Base-by-base conservation (phyloP, 1,140 invertebrate species). In the Ptiloglossa arizonensis region DNA sequence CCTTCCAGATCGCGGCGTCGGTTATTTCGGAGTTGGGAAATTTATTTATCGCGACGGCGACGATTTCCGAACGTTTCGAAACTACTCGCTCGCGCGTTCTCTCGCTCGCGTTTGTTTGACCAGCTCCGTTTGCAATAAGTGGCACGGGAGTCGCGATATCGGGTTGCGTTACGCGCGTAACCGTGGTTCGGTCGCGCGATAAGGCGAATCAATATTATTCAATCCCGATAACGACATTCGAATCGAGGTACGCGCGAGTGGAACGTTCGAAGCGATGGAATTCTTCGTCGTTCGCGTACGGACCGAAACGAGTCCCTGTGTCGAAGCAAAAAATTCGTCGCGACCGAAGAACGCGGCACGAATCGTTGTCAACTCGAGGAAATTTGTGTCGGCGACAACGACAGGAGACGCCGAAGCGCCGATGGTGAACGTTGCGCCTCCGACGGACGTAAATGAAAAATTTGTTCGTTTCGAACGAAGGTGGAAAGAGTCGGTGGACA, bases 171-270 rank as follows among this genome's bases (percentile, higher is more conserved):
- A 27, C 52, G 52, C 63, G 52, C 29, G 52, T 70, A 48, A 82
- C 27, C 50, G 35, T 50, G n/a, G 38, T 44, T 29, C 13, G 27
- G 35, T 59, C 32, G 3, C 44, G 76, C 54, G 84, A 86, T 86
- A 86, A 86, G 69, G 54, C 15, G 78, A 81, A 86, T 81, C 84
- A 86, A 86, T 83, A 86, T 83, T 86, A 78, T 79, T 59, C 66
- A 68, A 78, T 67, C 35, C 35, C 56, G 85, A 86, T 83, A 86
- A 86, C 56, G 44, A 62, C 13, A n/a, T 35, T 29, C 27, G n/a
- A 38, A 59, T 73, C 50, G 62, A 54, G n/a, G 11, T n/a, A 56
- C 48, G 35, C n/a, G n/a, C n/a, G n/a, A n/a, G n/a, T n/a, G n/a
- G n/a, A n/a, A n/a, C n/a, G n/a, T n/a, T n/a, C n/a, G n/a, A n/a